Evolutionary conservation across 2,888 invertebrate genomes (phyloP), one percentile per base, ranked within the genome.

Genomic region (Spilosoma lubricipeda): DNA sequence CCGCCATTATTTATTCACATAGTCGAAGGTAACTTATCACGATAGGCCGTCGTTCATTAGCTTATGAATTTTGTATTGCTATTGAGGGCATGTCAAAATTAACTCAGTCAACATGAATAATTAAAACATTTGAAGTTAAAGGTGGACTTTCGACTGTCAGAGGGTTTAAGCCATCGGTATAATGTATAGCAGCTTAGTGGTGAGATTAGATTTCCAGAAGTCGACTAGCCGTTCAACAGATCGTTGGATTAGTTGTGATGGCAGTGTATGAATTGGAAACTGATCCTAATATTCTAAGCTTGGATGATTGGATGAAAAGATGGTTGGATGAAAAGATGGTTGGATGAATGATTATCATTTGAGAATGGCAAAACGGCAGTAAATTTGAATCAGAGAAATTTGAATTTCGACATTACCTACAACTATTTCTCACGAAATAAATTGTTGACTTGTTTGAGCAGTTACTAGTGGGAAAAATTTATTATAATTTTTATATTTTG

Each of bases 31-130:
- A 77, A 73, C 68, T 74, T 76, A 77, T 74, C 73, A 11, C 42
- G 39, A 39, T 66, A 15, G 52, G 63, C 33, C n/a, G 23, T 71
- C 71, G 52, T 71, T 70, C 48, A 81, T 76, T 75, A 73, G 15
- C n/a, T 67, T 66, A 82, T 82, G 48, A 82, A 82, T 83, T 77
- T 80, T 81, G 70, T 78, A 82, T 81, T 70, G 23, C 15, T 20
- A 52, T 67, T 45, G 48, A 67, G 36, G 65, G 56, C n/a, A 72
- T 76, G 59, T 72, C 66, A 30, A 70, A 75, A 63, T 79, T 42
- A 42, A 70, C 59, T 27, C 27, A 66, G 20, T 39, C 59, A 7
- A 66, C 39, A 3, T 48, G 42, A 56, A 69, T 67, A 39, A 64
- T 3, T 73, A 59, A 70, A n/a, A 7, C 20, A 39, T 63, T 70